phyloP scores from a whole-genome alignment of 92 coral and sea anemone species.

The Phymanthus crucifer region DNA sequence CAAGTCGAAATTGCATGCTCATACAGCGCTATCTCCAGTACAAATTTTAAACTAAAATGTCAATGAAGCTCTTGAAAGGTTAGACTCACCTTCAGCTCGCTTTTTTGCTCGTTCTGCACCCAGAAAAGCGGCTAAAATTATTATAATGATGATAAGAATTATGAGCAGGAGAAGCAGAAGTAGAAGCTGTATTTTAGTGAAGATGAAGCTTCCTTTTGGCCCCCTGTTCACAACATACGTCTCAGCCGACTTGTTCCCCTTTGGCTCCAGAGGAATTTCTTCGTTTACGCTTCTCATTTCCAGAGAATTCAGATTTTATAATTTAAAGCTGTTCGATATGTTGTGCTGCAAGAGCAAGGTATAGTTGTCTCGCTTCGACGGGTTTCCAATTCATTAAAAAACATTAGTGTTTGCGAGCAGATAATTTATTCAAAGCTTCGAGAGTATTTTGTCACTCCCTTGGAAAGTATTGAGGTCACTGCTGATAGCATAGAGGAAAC shows the following conservation, averaged over 20 bases:
- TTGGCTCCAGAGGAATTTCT: slow-evolving; percentile 2
- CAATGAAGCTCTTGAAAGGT: background rate
- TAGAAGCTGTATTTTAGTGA: slow-evolving; percentile 7
- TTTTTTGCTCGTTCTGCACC: slow-evolving; percentile 12
- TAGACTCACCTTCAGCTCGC: background rate
- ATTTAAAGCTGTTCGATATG: background rate
- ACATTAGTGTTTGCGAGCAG: background rate
- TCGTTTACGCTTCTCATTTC: background rate
- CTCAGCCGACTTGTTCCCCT: background rate
- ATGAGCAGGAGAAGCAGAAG: slow-evolving; percentile 4
- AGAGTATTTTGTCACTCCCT: background rate
- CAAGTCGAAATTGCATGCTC: background rate
- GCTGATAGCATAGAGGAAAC: background rate
- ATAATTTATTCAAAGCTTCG: background rate
- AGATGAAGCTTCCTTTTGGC: background rate
- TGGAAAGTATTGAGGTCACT: background rate
- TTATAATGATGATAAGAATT: slow-evolving; percentile 38
- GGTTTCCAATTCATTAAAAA: background rate
- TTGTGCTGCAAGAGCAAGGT: background rate
- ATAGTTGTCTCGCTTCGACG: background rate
- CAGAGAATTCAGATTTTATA: background rate
- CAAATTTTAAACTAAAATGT: no score
- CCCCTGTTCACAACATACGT: background rate
- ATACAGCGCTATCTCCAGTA: background rate
- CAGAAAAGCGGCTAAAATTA: slow-evolving; percentile 38